phyloP scores from a whole-genome alignment of 2,888 invertebrate species.

The Phengaris alcon region DNA sequence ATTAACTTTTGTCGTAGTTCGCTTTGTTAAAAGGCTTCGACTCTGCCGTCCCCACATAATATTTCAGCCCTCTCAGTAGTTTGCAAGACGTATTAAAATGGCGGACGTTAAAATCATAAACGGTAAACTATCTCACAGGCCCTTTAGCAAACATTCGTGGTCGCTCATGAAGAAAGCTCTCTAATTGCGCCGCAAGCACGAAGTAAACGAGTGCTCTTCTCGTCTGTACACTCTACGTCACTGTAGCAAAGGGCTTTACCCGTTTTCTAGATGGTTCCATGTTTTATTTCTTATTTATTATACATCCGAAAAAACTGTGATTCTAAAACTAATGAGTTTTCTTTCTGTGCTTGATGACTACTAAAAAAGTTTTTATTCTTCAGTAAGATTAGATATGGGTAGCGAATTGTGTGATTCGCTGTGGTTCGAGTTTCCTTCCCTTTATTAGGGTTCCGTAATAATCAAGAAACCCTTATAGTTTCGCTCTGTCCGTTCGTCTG shows the following conservation, averaged over 20 bases:
- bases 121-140: constrained; percentile 1
- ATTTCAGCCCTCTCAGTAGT: neutral
- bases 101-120: constrained; percentile 2
- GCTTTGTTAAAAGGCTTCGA: neutral
- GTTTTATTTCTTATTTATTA: neutral
- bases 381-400: neutral
- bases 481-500: no score
- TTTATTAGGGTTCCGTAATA: no score
- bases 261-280: neutral
- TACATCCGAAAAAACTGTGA: neutral
- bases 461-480: no score
- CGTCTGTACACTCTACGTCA: neutral
- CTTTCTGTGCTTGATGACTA: neutral
- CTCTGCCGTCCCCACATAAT: neutral
- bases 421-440: no score
- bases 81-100: constrained; percentile 18
- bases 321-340: neutral
- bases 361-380: neutral
- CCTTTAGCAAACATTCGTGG: constrained; percentile 21
- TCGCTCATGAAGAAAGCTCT: constrained; percentile 21
- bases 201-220: constrained; percentile 8
- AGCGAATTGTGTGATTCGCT: no score
- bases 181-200: neutral
- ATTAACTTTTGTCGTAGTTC: no score
- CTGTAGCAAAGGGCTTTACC: neutral